Evolutionary conservation across 2,888 invertebrate species (phyloP), one percentile per base, ranked within the genome.

Genomic region (Acholoe squamosa): DNA sequence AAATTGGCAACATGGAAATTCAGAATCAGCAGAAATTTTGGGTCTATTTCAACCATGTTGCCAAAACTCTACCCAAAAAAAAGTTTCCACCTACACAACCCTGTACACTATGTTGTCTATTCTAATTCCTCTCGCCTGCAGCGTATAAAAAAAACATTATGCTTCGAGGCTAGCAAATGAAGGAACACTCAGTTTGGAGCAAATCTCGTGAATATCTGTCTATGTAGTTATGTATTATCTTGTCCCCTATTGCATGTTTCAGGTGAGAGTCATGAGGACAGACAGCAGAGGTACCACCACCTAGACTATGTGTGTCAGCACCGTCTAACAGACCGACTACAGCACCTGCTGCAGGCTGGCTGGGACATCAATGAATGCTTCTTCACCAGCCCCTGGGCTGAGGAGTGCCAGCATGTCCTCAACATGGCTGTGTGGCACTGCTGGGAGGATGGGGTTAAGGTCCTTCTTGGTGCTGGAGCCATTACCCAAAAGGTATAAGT

Each of bases 321-420:
- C n/a, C 84, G 84, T 19, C 34, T 19, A 25, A 3, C n/a, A 10
- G 84, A 33, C 43, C 43, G 51, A 10, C 51, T 84, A 5, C 43
- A 84, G n/a, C n/a, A 12, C n/a, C 43, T 84, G n/a, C 43, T 84
- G 51, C 1, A 12, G 43, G 19, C 43, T 1, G 84, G 34, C 43
- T 84, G 84, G 84, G 43, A 34, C 43, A 25, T 84, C 43, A 84
- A 84, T 43, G 84, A 84, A 43, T 84, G 84, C 33, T 84, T 84
- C 84, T 84, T 33, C 84, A 84, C 84, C 43, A 84, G 51, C 84
- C 84, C 84, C 84, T 84, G 84, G 84, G 84, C 84, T 1, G 84
- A 84, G 51, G 84, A 84, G 43, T 84, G 84, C 19, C 84, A 84
- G 51, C 84, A 84, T 25, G 43, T 34, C 22, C 51, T 84, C 43